phyloP scores from a whole-genome alignment of 2,888 invertebrate species.

The Drosophila pseudotalamancana region DNA sequence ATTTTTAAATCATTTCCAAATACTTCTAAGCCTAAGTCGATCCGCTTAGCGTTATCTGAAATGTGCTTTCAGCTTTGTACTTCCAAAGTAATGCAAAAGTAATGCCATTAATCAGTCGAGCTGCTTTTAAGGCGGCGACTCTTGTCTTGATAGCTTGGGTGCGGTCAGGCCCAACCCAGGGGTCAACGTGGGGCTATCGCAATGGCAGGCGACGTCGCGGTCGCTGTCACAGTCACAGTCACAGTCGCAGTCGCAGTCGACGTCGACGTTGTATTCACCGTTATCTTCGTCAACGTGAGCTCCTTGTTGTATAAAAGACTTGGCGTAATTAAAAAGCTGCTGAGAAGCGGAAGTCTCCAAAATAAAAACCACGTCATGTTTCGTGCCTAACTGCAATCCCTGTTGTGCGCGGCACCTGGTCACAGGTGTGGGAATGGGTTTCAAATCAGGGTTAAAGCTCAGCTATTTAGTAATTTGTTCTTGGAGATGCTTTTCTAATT shows the following conservation, averaged over 20 bases:
- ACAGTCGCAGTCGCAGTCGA: too few relatives aligned
- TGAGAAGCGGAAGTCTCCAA: slow-evolving; percentile 21
- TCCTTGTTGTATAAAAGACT: slow-evolving; percentile 40
- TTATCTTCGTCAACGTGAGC: slow-evolving; percentile 47
- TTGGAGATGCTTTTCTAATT: slow-evolving; percentile 56
- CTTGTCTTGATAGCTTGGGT: slow-evolving; percentile 57
- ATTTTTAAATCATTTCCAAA: slow-evolving; percentile 1
- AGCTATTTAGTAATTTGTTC: slow-evolving; percentile 24
- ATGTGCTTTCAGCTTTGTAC: not conserved
- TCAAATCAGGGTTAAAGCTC: slow-evolving; percentile 24
- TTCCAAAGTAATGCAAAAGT: slow-evolving; percentile 4
- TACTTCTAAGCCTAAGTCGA: slow-evolving; percentile 1
- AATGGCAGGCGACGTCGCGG: too few relatives aligned
- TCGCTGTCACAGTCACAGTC: too few relatives aligned
- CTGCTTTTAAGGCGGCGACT: slow-evolving; percentile 29
- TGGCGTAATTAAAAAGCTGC: slow-evolving; percentile 66
- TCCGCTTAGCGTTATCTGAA: slow-evolving; percentile 34
- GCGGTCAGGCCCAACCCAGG: slow-evolving; percentile 43
- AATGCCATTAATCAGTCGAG: slow-evolving; percentile 22
- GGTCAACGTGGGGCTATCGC: slow-evolving; percentile 43
- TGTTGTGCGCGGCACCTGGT: not conserved
- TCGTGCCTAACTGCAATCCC: slow-evolving; percentile 61
- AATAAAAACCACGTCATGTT: slow-evolving; percentile 59
- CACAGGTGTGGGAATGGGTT: not conserved
- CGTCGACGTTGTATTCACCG: too few relatives aligned